Conservation (phyloP, 2,888 invertebrate species). For the Drosophila siamana region DNA sequence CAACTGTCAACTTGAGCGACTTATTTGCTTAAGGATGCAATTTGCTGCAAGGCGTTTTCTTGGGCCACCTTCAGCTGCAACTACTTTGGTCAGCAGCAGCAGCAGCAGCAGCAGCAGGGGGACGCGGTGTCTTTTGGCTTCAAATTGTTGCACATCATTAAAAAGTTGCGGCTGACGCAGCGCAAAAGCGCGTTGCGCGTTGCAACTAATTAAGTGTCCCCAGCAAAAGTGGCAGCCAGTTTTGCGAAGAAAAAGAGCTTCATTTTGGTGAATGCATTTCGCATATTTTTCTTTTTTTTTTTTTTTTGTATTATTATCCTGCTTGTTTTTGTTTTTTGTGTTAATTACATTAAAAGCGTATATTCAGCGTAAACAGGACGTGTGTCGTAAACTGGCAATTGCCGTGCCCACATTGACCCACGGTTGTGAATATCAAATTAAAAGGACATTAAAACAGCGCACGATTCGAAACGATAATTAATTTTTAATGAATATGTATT, state of each 20-base stretch:
- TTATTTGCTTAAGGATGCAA: conserved; percentile 67
- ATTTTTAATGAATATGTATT: conserved; percentile 74
- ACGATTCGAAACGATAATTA: conserved; percentile 60
- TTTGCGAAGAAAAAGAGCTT: no score
- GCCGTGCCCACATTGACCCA: conserved; percentile 6
- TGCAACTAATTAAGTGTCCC: conserved; percentile 64
- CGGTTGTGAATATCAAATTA: conserved; percentile 69
- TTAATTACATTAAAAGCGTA: conserved; percentile 68
- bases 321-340: conserved; percentile 9
- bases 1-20: conserved; percentile 60
- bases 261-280: not conserved
- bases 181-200: conserved; percentile 20
- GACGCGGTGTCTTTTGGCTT: no score
- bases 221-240: conserved; percentile 27
- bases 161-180: conserved; percentile 42
- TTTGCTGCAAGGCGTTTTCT: conserved; percentile 38
- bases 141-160: conserved; percentile 59
- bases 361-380: conserved; percentile 49
- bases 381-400: conserved; percentile 33
- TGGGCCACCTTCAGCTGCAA: no score
- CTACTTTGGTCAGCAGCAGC: not conserved
- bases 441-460: conserved; percentile 63
- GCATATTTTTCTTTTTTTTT: not conserved
- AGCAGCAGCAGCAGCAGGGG: no score
- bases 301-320: conserved; percentile 1